Evolutionary conservation across 2,888 invertebrate genomes (phyloP).

Genomic region (Loripinus fragilis): DNA sequence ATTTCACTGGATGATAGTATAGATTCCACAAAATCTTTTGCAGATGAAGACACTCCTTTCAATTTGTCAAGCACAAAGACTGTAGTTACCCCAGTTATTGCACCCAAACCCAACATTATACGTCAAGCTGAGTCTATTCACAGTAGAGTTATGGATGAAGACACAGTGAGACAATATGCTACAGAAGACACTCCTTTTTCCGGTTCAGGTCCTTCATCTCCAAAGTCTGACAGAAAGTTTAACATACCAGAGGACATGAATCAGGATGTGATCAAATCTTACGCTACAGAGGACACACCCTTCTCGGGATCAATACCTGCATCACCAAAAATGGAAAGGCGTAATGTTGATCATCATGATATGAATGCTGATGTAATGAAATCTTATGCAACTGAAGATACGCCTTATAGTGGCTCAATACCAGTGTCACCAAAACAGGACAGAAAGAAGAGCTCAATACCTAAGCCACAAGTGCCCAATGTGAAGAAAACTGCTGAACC

Average conservation of each 20-base stretch:
- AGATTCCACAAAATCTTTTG: constrained; percentile 34
- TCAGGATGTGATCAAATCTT: constrained; percentile 94
- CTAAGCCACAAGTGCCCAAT: constrained; percentile 12
- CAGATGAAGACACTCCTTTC: constrained; percentile 60
- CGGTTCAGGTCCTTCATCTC: constrained; percentile 87
- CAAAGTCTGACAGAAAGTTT: constrained; percentile 39
- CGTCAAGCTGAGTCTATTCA: constrained; percentile 45
- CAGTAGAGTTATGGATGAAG: constrained; percentile 75
- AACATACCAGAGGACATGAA: constrained; percentile 37
- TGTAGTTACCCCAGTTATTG: not conserved
- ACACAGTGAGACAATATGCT: constrained; percentile 89
- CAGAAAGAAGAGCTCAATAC: constrained; percentile 83
- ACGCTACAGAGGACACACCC: constrained; percentile 96
- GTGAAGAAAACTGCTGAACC: not conserved
- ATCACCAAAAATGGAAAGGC: constrained; percentile 86
- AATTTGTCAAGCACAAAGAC: constrained; percentile 47
- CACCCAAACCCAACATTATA: constrained; percentile 26
- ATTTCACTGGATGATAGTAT: constrained; percentile 42
- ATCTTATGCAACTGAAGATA: constrained; percentile 93
- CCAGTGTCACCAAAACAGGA: constrained; percentile 93
- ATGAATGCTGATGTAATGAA: constrained; percentile 86
- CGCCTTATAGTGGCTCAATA: constrained; percentile 93
- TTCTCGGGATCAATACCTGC: constrained; percentile 92
- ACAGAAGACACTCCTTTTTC: constrained; percentile 95
- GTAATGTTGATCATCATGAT: constrained; percentile 51